phyloP scores from a whole-genome alignment of 1,140 invertebrate species.

The Pseudachorutes palmiensis region DNA sequence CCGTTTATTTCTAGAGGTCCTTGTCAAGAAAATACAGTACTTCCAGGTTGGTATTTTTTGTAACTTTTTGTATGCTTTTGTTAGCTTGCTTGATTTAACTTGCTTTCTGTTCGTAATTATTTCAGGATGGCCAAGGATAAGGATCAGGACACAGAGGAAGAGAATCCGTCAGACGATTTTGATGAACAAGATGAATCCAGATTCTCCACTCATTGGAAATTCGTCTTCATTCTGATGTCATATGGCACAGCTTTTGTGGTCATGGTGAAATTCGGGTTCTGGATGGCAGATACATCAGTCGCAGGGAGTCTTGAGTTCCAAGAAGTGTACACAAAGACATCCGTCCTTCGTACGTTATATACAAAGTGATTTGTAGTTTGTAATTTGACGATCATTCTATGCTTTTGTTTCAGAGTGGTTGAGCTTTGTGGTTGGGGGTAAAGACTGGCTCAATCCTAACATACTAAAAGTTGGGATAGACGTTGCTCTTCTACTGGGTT shows the following conservation, averaged over 20 bases:
- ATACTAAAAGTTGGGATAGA: neutral
- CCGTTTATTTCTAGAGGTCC: too few relatives aligned
- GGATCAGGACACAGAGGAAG: neutral
- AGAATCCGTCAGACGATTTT: neutral
- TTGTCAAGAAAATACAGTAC: too few relatives aligned
- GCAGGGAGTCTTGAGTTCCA: neutral
- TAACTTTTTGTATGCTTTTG: too few relatives aligned
- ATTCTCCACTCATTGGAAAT: neutral
- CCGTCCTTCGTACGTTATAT: neutral
- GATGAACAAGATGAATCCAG: neutral
- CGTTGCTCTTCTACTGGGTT: slow-evolving; percentile 17
- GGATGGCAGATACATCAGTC: neutral
- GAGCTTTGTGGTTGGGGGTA: neutral
- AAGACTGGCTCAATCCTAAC: neutral
- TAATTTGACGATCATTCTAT: neutral
- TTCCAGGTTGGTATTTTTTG: too few relatives aligned
- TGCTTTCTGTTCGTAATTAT: too few relatives aligned
- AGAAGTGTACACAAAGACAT: neutral
- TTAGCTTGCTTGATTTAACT: too few relatives aligned
- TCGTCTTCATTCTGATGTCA: neutral
- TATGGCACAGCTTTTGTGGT: slow-evolving; percentile 19
- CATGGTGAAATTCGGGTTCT: slow-evolving; percentile 19
- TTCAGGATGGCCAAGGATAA: too few relatives aligned
- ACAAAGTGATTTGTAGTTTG: neutral
- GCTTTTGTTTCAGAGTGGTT: neutral